Conservation (phyloP, 2,888 invertebrate species). For the Limnephilus marmoratus region DNA sequence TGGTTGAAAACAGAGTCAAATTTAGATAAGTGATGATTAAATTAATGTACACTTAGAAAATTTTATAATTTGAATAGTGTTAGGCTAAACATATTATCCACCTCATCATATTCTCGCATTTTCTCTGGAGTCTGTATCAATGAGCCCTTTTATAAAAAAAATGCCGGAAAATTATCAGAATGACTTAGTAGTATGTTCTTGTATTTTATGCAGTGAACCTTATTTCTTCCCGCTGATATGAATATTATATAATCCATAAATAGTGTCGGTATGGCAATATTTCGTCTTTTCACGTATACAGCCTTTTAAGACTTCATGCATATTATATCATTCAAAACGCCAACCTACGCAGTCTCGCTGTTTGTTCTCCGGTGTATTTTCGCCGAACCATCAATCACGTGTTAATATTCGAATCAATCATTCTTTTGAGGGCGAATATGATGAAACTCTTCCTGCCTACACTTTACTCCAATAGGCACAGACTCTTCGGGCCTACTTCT, state of each 20-base stretch:
- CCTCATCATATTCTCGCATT: no score
- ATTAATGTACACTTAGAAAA: no score
- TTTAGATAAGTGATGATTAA: no score
- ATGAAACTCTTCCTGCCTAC: conserved; percentile 31
- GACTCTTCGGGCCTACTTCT: neutral
- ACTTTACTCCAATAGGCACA: conserved; percentile 12
- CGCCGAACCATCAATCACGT: conserved; percentile 50
- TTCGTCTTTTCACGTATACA: neutral
- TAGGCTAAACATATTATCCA: no score
- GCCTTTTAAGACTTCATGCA: neutral
- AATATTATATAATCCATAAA: neutral
- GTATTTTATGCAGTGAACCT: neutral
- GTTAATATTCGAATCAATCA: conserved; percentile 56
- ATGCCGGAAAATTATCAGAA: neutral
- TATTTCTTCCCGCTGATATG: neutral
- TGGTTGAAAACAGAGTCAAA: no score
- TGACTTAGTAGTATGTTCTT: neutral
- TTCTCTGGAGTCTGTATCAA: neutral
- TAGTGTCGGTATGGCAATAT: neutral
- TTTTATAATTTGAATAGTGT: no score
- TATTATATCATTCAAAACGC: neutral
- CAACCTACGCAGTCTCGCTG: neutral
- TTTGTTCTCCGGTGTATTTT: conserved; percentile 22
- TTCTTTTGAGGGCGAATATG: conserved; percentile 33
- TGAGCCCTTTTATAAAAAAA: neutral